Base-by-base conservation (phyloP, 2,797 vertebrate genomes). In the Manis javanica region DNA sequence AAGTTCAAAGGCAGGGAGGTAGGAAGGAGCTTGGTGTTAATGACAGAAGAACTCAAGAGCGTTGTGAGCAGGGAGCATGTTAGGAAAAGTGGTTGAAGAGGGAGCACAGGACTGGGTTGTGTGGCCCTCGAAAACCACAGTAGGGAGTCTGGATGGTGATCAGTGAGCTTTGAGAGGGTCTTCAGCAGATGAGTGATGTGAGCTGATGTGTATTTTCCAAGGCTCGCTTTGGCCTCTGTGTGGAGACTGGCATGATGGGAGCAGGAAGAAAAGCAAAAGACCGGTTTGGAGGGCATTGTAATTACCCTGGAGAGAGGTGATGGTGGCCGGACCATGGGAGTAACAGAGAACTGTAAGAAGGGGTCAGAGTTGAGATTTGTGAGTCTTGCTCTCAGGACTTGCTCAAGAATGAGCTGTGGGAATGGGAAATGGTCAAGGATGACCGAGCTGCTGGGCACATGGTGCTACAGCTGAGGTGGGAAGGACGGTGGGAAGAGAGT, bases 401-500 rank as follows among this genome's bases (percentile, higher is more conserved):
- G 34, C 51, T 89, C 3, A 46, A 87, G 61, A 79, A 57, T n/a
- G 57, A 23, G 34, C 53, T 71, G 59, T 39, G 13, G 14, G 55
- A 55, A 10, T 68, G 7, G n/a, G 14, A 83, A 18, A 10, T 19
- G 18, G 15, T 57, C 49, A 29, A 72, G n/a, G 51, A 63, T 49
- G 18, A 68, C 37, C 31, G 53, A 75, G 26, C 24, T 37, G 10
- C 24, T 66, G 21, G 61, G 29, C 37, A 26, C n/a, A 37, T 42
- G 31, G 29, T 63, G 46, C 19, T 51, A 23, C 18, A 18, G 1
- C 3, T 0, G 2, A 55, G 8, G 14, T 31, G 68, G 51, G 49
- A 31, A 83, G 24, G 37, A 6, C 3, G 0, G 0, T 18, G 13
- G 46, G 23, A 51, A 5, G 51, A 72, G 49, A 55, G 34, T 68